phyloP scores from a whole-genome alignment of 2,113 vertebrate genomes.

The Mugil cephalus region DNA sequence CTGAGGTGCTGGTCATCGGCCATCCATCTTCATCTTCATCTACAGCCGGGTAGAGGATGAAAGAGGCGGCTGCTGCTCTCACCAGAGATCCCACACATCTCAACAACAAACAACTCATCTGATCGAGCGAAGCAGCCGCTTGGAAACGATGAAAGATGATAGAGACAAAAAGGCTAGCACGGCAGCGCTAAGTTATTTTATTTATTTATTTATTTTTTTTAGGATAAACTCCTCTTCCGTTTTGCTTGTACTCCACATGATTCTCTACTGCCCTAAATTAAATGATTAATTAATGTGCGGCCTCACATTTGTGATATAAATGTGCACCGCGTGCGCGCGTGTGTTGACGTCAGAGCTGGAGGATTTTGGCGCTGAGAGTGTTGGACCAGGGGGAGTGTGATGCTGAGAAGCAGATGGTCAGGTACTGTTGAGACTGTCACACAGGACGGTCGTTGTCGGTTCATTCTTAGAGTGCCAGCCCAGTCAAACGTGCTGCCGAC shows the following conservation, averaged over 20 bases:
- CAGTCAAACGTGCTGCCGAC: conserved; percentile 43
- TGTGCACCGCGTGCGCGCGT: background rate
- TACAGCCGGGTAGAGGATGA: conserved; percentile 48
- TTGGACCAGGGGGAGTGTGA: conserved; percentile 63
- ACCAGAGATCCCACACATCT: conserved; percentile 29
- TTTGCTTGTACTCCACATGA: background rate
- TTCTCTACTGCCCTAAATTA: background rate
- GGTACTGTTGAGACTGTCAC: conserved; percentile 60
- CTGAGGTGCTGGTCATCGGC: conserved; percentile 57
- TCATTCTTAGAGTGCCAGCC: conserved; percentile 51
- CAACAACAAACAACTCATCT: conserved; percentile 20
- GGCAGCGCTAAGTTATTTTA: no score
- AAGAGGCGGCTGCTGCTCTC: conserved; percentile 33
- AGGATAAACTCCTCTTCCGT: background rate
- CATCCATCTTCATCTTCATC: conserved; percentile 57
- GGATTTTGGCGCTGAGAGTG: conserved; percentile 66
- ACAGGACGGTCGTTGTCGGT: conserved; percentile 53
- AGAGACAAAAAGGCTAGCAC: no score
- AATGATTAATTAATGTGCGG: conserved; percentile 4
- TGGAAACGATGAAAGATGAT: conserved; percentile 21
- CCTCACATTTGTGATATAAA: conserved; percentile 20
- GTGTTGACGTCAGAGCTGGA: conserved; percentile 70
- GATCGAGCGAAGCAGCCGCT: background rate
- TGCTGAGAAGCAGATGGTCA: conserved; percentile 84
- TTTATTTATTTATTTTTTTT: background rate